Conservation (phyloP, 2,113 vertebrate species). For the Marcusenius ussheri region DNA sequence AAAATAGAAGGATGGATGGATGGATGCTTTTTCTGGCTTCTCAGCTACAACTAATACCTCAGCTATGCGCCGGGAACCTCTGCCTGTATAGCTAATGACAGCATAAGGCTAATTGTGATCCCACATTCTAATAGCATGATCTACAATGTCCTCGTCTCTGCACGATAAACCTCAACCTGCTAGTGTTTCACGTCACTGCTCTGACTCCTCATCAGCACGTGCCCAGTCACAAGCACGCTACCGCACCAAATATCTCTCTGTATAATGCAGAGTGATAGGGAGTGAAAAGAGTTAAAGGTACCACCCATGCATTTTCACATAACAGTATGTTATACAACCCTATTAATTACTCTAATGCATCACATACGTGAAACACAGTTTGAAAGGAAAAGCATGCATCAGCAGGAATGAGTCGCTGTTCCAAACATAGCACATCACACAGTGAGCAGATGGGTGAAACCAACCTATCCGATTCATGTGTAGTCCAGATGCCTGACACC, state of each 20-base stretch:
- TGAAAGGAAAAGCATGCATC: background rate
- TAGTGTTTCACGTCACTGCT: background rate
- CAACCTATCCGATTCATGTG: background rate
- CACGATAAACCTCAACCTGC: background rate
- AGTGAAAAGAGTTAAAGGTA: background rate
- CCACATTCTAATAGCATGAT: background rate
- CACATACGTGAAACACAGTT: background rate
- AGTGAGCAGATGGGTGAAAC: background rate
- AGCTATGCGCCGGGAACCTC: background rate
- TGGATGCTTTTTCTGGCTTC: background rate
- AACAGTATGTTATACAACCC: background rate
- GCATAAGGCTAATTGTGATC: background rate
- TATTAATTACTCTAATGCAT: constrained; percentile 1
- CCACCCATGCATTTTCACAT: background rate
- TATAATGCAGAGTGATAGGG: background rate
- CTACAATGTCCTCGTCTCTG: background rate
- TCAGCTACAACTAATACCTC: background rate
- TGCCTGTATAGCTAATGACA: background rate
- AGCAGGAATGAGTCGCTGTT: background rate
- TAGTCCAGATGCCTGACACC: background rate
- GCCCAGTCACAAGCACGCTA: background rate
- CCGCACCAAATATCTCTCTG: background rate
- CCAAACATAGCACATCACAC: background rate
- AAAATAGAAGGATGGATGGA: background rate
- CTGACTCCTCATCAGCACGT: background rate